Conservation (phyloP, 1,140 invertebrate genomes). For the Listronotus oregonensis region DNA sequence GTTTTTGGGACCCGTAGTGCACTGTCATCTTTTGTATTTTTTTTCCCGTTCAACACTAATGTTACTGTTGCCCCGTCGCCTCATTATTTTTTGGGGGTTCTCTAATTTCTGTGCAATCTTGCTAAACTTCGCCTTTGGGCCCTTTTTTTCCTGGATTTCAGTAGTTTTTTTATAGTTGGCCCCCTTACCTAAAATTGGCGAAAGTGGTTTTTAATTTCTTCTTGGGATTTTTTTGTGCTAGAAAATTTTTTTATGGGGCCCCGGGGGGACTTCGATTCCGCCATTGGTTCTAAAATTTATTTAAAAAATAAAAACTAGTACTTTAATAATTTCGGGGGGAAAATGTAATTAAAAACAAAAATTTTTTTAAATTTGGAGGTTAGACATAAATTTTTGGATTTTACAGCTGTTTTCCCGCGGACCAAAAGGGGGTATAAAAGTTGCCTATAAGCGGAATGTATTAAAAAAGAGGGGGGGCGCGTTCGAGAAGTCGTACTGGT, state of each 20-base stretch:
- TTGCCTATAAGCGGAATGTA: too few relatives aligned
- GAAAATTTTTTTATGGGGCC: not conserved
- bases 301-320: too few relatives aligned
- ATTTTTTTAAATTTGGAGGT: not conserved
- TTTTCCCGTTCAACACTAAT: not conserved
- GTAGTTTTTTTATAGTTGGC: slow-evolving; percentile 2
- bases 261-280: not conserved
- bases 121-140: too few relatives aligned
- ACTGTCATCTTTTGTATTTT: not conserved
- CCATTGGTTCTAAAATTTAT: too few relatives aligned
- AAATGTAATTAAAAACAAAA: not conserved
- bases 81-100: not conserved
- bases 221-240: not conserved
- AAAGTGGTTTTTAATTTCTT: slow-evolving; percentile 7
- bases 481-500: too few relatives aligned
- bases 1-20: not conserved
- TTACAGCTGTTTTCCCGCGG: too few relatives aligned
- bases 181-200: slow-evolving; percentile 9
- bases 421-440: too few relatives aligned
- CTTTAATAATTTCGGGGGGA: not conserved
- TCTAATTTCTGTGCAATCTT: not conserved
- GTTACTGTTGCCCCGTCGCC: not conserved
- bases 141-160: slow-evolving; percentile 1
- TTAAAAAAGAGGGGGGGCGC: too few relatives aligned
- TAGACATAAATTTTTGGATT: not conserved